phyloP scores from a whole-genome alignment of 2,113 vertebrate genomes.

The Siniperca chuatsi region DNA sequence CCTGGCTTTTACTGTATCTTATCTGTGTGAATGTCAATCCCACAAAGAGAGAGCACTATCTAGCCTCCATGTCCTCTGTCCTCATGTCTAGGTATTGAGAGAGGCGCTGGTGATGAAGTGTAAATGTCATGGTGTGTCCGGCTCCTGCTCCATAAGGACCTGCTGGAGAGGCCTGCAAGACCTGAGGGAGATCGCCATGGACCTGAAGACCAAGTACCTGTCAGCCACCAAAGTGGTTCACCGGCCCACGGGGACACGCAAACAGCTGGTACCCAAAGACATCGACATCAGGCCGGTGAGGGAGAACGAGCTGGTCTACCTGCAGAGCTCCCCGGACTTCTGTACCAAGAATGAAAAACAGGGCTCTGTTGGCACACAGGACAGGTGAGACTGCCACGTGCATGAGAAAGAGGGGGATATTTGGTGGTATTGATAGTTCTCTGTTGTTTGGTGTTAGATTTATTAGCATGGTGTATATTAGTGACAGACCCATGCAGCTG shows the following conservation, averaged over 20 bases:
- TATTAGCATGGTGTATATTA: conserved; percentile 23
- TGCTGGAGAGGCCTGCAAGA: conserved; percentile 98
- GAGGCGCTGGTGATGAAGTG: conserved; percentile 97
- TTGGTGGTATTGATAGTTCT: neutral
- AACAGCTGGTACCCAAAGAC: conserved; percentile 98
- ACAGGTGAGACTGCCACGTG: conserved; percentile 87
- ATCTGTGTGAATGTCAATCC: neutral
- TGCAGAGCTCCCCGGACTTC: conserved; percentile 97
- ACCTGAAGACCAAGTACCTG: conserved; percentile 96
- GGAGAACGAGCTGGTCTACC: conserved; percentile 96
- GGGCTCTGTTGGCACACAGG: conserved; percentile 95
- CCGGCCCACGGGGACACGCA: conserved; percentile 94
- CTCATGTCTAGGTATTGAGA: conserved; percentile 85
- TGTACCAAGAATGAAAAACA: conserved; percentile 94
- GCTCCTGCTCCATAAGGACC: conserved; percentile 98
- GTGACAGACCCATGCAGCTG: conserved; percentile 3
- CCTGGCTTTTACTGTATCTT: neutral
- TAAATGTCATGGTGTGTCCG: conserved; percentile 98
- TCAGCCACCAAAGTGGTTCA: conserved; percentile 98
- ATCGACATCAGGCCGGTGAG: conserved; percentile 95
- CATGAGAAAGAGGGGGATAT: neutral
- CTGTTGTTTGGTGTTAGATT: conserved; percentile 1
- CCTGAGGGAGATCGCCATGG: conserved; percentile 91
- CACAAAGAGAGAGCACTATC: neutral
- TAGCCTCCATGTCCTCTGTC: conserved; percentile 1